Evolutionary conservation across 2,888 invertebrate species (phyloP), one percentile per base, ranked within the genome.

Genomic region (Pollenia amentaria): DNA sequence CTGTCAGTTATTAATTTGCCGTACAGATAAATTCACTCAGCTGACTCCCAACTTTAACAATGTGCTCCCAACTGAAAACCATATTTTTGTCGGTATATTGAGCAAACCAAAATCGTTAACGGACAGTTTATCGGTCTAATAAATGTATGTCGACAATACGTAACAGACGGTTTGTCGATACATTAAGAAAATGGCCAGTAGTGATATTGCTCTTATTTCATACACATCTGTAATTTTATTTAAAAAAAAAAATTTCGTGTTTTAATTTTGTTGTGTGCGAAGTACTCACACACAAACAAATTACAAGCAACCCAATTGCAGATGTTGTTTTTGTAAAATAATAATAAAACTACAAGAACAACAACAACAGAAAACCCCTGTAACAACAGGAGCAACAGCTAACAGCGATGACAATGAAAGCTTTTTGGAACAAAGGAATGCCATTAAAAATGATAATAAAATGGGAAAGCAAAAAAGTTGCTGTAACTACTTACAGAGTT

Each of bases 391-490:
- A 70, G 64, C n/a, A 64, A 42, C 60, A 42, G 12, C 18, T 46
- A 38, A 2, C 29, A 53, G 51, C 48, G 12, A 75, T 51, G 57
- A 64, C 70, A 57, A 77, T 78, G 48, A 67, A 72, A 73, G 53
- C n/a, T 29, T 44, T 38, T 48, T 64, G 11, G 16, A 18, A 67
- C 83, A 84, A 73, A 78, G 60, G 72, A 84, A 69, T 42, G 11
- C 73, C 65, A 67, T 84, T 84, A 53, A 73, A 65, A 73, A 62
- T n/a, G n/a, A 42, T 38, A 75, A 73, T 51, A 79, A 78, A 38
- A 44, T 48, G 8, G 9, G 3, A 53, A 73, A 57, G 48, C n/a
- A 64, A 44, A n/a, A 44, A 29, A 40, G 60, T 42, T 48, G 29
- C 21, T 62, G 48, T 46, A 75, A 57, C 53, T 62, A 46, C 64